Percentiles rank a stretch among this genome's conserved stretches.
phyloP scores from a whole-genome alignment of 2,888 invertebrate species.

The Salticus scenicus region DNA sequence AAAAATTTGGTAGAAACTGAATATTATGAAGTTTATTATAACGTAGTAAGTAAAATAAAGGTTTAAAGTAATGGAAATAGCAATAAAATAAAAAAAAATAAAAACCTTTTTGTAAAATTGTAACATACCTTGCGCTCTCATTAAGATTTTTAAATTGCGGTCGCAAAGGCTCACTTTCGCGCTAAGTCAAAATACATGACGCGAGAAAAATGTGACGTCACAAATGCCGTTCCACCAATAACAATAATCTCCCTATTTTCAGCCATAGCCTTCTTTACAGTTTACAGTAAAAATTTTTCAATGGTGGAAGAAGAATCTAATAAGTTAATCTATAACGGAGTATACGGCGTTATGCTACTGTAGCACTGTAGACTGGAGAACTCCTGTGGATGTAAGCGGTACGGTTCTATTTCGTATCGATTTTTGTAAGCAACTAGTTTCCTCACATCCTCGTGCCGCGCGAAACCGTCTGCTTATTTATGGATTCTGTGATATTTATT shows the following conservation, averaged over 20 bases:
- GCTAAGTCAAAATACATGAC: slow-evolving; percentile 14
- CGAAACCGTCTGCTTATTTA: slow-evolving; percentile 15
- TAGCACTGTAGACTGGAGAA: slow-evolving; percentile 6
- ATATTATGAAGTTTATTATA: too few species aligned
- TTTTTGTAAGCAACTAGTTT: slow-evolving; percentile 15
- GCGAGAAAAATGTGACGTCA: slow-evolving; percentile 19
- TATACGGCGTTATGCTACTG: slow-evolving; percentile 6
- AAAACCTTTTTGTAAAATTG: too few species aligned
- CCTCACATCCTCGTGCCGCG: slow-evolving; percentile 16
- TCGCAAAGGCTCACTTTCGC: not conserved
- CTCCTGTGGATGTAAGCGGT: slow-evolving; percentile 6
- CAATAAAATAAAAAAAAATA: too few species aligned
- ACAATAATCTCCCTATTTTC: slow-evolving; percentile 17
- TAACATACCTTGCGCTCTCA: too few species aligned
- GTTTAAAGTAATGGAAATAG: too few species aligned
- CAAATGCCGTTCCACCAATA: slow-evolving; percentile 7
- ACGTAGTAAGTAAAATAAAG: too few species aligned
- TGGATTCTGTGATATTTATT: slow-evolving; percentile 12
- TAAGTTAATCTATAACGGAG: slow-evolving; percentile 11
- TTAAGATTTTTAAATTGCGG: not conserved
- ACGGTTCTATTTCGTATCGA: slow-evolving; percentile 18
- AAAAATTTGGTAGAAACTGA: too few species aligned
- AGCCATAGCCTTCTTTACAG: slow-evolving; percentile 17
- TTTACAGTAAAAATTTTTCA: slow-evolving; percentile 11
- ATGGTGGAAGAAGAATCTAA: slow-evolving; percentile 15